Evolutionary conservation across 2,797 vertebrate species (phyloP).

Genomic region (Astyanax mexicanus): DNA sequence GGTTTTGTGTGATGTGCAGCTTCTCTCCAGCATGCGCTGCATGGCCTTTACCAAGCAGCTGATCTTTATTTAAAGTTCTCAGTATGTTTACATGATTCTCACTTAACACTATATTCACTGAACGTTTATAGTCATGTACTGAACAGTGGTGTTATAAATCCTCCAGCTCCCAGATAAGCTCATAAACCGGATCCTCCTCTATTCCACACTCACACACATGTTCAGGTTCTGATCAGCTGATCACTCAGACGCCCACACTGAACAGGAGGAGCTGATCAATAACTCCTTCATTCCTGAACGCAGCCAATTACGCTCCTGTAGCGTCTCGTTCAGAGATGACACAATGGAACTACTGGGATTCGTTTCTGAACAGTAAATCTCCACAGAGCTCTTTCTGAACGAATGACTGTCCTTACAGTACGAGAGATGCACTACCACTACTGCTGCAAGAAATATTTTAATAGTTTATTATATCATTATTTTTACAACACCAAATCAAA

Average conservation of each 20-base stretch:
- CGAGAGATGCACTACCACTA: background rate
- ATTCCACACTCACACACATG: background rate
- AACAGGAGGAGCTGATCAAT: background rate
- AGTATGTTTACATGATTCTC: conserved; percentile 6
- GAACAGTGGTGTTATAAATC: background rate
- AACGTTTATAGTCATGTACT: background rate
- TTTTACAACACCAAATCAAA: no score
- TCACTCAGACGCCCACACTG: background rate
- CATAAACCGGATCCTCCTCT: background rate
- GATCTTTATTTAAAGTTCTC: conserved; percentile 1
- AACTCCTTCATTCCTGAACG: background rate
- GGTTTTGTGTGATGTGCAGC: background rate
- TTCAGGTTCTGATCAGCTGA: background rate
- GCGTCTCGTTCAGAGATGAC: background rate
- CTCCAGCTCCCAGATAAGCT: no score
- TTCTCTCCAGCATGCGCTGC: background rate
- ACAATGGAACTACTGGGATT: background rate
- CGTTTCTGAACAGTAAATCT: background rate
- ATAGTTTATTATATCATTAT: no score
- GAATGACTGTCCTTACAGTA: background rate
- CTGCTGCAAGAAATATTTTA: no score
- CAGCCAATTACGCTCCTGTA: background rate
- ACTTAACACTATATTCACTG: no score
- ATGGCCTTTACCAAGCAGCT: background rate
- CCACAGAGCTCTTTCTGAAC: background rate